phyloP scores from a whole-genome alignment of 2,888 invertebrate species.

The Chalcis sispes region DNA sequence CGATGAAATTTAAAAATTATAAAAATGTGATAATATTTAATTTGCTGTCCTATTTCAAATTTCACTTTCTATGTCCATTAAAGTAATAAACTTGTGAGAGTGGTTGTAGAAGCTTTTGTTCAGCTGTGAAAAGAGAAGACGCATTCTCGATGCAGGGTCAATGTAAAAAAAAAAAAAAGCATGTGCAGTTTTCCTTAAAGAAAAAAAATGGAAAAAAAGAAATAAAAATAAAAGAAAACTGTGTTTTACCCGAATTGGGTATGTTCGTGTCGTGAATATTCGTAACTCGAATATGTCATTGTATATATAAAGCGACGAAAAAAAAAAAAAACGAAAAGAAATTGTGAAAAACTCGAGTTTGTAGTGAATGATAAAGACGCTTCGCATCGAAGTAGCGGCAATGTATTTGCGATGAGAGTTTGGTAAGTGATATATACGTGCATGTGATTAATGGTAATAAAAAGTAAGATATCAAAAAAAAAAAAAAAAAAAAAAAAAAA shows the following conservation, averaged over 20 bases:
- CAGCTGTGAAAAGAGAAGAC: conserved; percentile 4
- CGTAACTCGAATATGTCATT: conserved; percentile 59
- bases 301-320: conserved; percentile 57
- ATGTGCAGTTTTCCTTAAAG: conserved; percentile 34
- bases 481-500: conserved; percentile 28
- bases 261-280: conserved; percentile 57
- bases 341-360: conserved; percentile 40
- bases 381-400: conserved; percentile 56
- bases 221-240: conserved; percentile 50
- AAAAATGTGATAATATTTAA: neutral
- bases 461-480: conserved; percentile 29
- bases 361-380: conserved; percentile 51
- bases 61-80: neutral
- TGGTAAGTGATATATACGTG: conserved; percentile 42
- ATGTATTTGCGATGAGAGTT: conserved; percentile 45
- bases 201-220: no score
- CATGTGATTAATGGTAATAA: conserved; percentile 24
- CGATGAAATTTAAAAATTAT: neutral
- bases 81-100: conserved; percentile 21
- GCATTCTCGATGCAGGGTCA: neutral
- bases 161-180: conserved; percentile 12
- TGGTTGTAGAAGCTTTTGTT: neutral
- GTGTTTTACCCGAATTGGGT: conserved; percentile 58
- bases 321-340: no score
- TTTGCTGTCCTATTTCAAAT: no score